phyloP scores from a whole-genome alignment of 2,113 vertebrate species.

The Benitochromis conjunctus region DNA sequence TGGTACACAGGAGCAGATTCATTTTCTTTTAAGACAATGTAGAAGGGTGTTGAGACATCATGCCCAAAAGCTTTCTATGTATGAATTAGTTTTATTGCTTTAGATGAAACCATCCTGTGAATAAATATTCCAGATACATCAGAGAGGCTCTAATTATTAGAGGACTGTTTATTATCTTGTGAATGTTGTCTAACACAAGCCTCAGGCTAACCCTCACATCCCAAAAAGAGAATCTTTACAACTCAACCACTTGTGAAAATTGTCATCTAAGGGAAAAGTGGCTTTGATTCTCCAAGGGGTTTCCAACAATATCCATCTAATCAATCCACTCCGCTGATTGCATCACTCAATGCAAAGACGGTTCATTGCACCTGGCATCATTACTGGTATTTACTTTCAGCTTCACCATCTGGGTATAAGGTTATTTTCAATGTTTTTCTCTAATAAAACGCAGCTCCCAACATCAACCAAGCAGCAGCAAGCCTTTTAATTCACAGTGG shows the following conservation, averaged over 20 bases:
- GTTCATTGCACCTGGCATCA: background rate
- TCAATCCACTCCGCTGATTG: background rate
- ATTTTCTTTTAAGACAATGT: background rate
- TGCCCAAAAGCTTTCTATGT: background rate
- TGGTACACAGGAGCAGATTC: background rate
- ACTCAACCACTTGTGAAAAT: background rate
- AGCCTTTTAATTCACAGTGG: background rate
- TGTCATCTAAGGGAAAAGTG: background rate
- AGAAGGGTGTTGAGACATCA: background rate
- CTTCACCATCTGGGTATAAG: background rate
- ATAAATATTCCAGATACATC: background rate
- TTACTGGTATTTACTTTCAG: background rate
- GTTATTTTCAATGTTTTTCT: background rate
- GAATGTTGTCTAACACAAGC: background rate
- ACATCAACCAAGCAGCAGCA: background rate
- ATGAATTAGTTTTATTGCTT: background rate
- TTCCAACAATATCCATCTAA: background rate
- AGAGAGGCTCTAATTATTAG: background rate
- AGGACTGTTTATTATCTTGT: background rate
- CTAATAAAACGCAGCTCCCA: background rate
- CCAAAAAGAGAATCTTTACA: background rate
- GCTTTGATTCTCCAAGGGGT: background rate
- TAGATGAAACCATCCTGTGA: background rate
- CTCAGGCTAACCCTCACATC: background rate
- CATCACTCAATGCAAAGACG: background rate